Conservation (phyloP, 1,140 invertebrate species). For the Eriocheir sinensis region DNA sequence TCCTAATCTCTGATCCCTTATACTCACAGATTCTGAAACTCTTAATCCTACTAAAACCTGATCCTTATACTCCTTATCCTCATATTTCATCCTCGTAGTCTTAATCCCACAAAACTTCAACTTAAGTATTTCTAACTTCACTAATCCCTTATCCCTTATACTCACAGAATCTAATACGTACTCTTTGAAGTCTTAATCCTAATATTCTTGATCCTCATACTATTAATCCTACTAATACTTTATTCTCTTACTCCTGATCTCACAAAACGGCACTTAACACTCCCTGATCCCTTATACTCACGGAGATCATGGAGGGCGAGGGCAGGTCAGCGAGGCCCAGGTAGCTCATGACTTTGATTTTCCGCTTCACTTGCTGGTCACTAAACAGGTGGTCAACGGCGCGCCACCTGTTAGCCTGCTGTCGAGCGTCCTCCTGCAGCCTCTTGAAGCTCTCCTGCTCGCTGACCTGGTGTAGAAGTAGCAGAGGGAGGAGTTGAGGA, state of each 20-base stretch:
- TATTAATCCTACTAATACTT: too few relatives aligned
- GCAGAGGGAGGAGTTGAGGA: neutral
- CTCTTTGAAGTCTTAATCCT: too few relatives aligned
- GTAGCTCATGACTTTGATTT: neutral
- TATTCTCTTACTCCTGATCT: neutral
- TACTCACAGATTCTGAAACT: too few relatives aligned
- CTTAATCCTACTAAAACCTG: too few relatives aligned
- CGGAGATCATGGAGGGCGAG: neutral
- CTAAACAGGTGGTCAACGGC: neutral
- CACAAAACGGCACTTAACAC: neutral
- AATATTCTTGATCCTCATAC: too few relatives aligned
- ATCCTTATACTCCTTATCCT: too few relatives aligned
- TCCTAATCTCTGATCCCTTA: too few relatives aligned
- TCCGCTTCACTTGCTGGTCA: neutral
- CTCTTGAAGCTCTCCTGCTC: constrained; percentile 1
- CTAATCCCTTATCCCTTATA: neutral
- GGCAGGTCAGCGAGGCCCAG: neutral
- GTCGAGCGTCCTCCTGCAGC: neutral
- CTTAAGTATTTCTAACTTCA: neutral
- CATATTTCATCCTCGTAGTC: too few relatives aligned
- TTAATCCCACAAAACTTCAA: too few relatives aligned
- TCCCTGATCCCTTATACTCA: neutral
- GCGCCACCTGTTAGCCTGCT: neutral
- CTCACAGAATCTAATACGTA: too few relatives aligned
- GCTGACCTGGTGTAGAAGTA: neutral